These are phyloP conservation scores for Phacellophora camtschatica DNA, from an alignment of 30 jellyfish, hydroid and myxozoan species.

Conservation along the genomic window DNA sequence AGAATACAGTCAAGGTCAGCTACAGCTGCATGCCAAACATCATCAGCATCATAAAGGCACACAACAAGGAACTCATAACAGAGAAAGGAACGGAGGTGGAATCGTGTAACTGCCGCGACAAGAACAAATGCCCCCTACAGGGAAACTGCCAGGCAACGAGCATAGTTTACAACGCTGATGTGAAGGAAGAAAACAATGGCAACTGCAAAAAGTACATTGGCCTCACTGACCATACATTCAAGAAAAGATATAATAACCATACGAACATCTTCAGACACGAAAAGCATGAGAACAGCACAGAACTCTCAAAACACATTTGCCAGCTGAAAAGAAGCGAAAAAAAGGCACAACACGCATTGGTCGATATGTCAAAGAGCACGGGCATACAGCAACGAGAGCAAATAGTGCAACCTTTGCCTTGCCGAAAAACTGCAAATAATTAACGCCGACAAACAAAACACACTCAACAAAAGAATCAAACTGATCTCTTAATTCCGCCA, in stretches of 20 bases:
- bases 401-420: neutral
- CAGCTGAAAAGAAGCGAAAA: no score
- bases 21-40: no score
- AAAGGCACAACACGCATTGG: no score
- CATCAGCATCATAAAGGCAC: no score
- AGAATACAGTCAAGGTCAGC: no score
- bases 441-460: neutral
- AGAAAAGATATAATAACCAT: conserved; percentile 44
- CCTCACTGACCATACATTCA: conserved; percentile 47
- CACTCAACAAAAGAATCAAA: neutral
- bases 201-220: conserved; percentile 35
- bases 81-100: neutral
- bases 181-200: neutral
- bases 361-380: no score
- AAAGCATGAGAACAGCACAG: conserved; percentile 41
- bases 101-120: conserved; percentile 5
- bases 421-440: neutral
- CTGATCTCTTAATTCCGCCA: neutral
- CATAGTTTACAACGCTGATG: neutral
- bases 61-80: neutral
- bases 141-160: conserved; percentile 18
- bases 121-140: conserved; percentile 12
- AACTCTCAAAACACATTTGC: conserved; percentile 50
- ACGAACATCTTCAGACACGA: conserved; percentile 13
- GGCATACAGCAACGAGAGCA: neutral